Evolutionary conservation across 2,797 vertebrate genomes (phyloP).

Genomic region (Peromyscus aztecus): DNA sequence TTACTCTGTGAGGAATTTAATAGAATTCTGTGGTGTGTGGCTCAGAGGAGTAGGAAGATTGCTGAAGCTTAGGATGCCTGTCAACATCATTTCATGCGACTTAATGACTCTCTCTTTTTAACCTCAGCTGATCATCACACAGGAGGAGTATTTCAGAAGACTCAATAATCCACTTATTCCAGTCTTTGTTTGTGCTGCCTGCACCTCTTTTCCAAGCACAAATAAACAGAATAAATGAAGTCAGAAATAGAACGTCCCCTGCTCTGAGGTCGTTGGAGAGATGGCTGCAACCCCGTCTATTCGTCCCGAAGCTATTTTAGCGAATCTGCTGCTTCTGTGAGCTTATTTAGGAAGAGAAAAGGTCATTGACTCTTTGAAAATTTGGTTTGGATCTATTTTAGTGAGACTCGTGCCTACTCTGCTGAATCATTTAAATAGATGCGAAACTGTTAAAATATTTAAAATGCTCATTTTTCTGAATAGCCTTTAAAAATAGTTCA

Average conservation of each 20-base stretch:
- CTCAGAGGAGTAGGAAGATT: not conserved
- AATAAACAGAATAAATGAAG: slow-evolving; percentile 9
- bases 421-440: slow-evolving; percentile 22
- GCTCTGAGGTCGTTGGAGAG: not conserved
- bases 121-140: not conserved
- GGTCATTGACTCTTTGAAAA: slow-evolving; percentile 51
- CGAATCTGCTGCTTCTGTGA: not conserved
- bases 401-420: not conserved
- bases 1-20: not conserved
- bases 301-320: slow-evolving; percentile 26
- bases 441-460: slow-evolving; percentile 60
- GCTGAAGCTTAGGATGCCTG: not conserved
- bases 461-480: slow-evolving; percentile 65
- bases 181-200: not conserved
- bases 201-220: not conserved
- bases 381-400: slow-evolving; percentile 59
- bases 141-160: not conserved
- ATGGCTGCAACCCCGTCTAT: slow-evolving; percentile 6
- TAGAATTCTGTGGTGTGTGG: not conserved
- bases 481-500: slow-evolving; percentile 57
- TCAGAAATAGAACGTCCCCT: not conserved
- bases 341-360: slow-evolving; percentile 55
- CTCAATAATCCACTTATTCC: not conserved
- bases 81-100: not conserved
- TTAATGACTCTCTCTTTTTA: slow-evolving; percentile 30